Base-by-base conservation (phyloP, 2,113 vertebrate genomes). In the Cyprinodon variegatus region DNA sequence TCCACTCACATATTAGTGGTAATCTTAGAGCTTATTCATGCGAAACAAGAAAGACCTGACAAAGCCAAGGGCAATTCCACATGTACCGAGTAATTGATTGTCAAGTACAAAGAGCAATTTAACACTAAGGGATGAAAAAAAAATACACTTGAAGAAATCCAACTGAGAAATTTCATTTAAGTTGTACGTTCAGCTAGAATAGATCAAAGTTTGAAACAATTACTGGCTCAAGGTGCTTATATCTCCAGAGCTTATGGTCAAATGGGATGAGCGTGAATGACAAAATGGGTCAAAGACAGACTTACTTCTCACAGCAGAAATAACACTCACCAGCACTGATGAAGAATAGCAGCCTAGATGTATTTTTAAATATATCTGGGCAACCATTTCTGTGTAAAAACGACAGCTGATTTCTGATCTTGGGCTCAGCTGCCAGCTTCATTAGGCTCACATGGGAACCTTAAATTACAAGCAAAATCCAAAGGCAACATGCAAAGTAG, bases 141-240 rank as follows among this genome's bases (percentile, higher is more conserved):
- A 29, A 29, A 29, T 29, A 61, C 64, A 74, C 45, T 69, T 39
- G n/a, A 82, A 45, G 12, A 76, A 64, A 75, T 59, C 8, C 20
- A 46, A 4, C 2, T 11, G 50, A 65, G 36, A 43, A 60, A 60
- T 69, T 64, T 67, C 12, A 45, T 41, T 11, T 22, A 20, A 57
- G 50, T 20, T 4, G 6, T 38, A 57, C 0, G n/a, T 17, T 17
- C 20, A 57, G 36, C 29, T 53, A 11, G 66, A 15, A 57, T 46
- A 57, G 11, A 59, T 64, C 37, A n/a, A 40, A 37, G 15, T 64
- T 78, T 65, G 59, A 67, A 70, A 71, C 68, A 70, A 70, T 37
- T 76, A 63, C 53, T 50, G 29, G 29, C 63, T 68, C 29, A 37
- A 57, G 15, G 65, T 20, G 43, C 48, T 73, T 37, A 53, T 63